phyloP scores from a whole-genome alignment of 2,888 invertebrate genomes.

The Lasioglossum leucozonium region DNA sequence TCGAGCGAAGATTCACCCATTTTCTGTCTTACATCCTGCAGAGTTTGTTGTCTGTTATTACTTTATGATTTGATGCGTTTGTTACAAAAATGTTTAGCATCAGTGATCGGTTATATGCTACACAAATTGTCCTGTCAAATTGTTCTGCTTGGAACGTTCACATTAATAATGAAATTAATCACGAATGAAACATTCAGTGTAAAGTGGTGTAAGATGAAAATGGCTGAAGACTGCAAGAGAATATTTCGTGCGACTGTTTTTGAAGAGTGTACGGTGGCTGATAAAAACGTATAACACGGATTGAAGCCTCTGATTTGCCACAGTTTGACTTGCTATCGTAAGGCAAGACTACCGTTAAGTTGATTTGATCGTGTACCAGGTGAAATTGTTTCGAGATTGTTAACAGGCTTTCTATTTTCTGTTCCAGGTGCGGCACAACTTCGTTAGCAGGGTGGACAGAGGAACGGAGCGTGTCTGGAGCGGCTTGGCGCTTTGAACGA shows the following conservation, averaged over 20 bases:
- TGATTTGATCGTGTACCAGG: background rate
- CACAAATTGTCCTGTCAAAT: background rate
- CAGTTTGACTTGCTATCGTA: background rate
- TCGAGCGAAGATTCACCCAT: background rate
- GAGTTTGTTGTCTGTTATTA: background rate
- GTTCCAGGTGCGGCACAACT: constrained; percentile 84
- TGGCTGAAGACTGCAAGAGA: background rate
- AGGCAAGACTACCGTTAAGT: background rate
- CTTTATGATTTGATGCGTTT: background rate
- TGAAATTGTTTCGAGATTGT: background rate
- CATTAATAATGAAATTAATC: too few species aligned
- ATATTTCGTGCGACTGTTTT: background rate
- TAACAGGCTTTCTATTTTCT: background rate
- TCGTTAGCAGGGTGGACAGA: constrained; percentile 83
- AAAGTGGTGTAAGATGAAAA: background rate
- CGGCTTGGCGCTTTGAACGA: constrained; percentile 80
- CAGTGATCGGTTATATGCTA: background rate
- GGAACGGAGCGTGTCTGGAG: constrained; percentile 80
- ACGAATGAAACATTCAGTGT: too few species aligned
- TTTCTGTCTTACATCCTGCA: background rate
- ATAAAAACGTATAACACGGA: background rate
- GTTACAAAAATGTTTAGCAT: background rate
- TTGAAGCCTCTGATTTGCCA: too few species aligned
- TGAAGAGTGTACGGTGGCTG: background rate
- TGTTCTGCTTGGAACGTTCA: too few species aligned